These are phyloP conservation scores for Cataglyphis cursor DNA, from an alignment of 2,888 invertebrate species.

Conservation along the genomic window DNA sequence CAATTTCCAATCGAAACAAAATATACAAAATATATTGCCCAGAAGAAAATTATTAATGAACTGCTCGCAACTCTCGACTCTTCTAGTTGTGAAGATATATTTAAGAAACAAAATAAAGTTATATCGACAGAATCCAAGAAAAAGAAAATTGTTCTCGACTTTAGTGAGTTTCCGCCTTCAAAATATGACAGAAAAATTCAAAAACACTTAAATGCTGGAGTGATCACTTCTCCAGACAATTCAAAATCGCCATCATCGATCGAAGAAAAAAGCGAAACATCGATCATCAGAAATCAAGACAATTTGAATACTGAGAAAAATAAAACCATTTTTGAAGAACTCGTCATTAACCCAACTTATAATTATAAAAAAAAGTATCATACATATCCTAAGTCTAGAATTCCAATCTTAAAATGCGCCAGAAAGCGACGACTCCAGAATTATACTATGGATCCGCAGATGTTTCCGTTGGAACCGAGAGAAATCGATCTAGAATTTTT, in stretches of 20 bases:
- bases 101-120: slow-evolving; percentile 11
- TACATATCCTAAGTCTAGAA: slow-evolving; percentile 88
- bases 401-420: slow-evolving; percentile 81
- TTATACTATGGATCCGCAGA: slow-evolving; percentile 81
- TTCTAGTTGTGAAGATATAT: not conserved
- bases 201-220: slow-evolving; percentile 35
- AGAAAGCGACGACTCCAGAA: slow-evolving; percentile 78
- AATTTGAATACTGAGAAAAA: slow-evolving; percentile 61
- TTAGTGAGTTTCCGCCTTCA: slow-evolving; percentile 80
- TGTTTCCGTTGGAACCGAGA: slow-evolving; percentile 89
- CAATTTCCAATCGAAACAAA: slow-evolving; percentile 45
- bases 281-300: slow-evolving; percentile 86
- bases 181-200: slow-evolving; percentile 68
- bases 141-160: slow-evolving; percentile 79
- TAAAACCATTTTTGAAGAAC: slow-evolving; percentile 28
- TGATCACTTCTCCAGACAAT: slow-evolving; percentile 9
- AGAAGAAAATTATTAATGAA: not conserved
- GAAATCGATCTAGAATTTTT: slow-evolving; percentile 89
- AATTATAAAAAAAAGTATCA: slow-evolving; percentile 86
- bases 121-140: slow-evolving; percentile 55
- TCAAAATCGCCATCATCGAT: slow-evolving; percentile 86
- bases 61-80: not conserved
- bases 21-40: not conserved
- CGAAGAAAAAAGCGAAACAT: slow-evolving; percentile 89
- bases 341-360: slow-evolving; percentile 56